Percentiles rank a stretch among this genome's conserved stretches.
phyloP scores from a whole-genome alignment of 1,140 invertebrate species.

The Centruroides vittatus region DNA sequence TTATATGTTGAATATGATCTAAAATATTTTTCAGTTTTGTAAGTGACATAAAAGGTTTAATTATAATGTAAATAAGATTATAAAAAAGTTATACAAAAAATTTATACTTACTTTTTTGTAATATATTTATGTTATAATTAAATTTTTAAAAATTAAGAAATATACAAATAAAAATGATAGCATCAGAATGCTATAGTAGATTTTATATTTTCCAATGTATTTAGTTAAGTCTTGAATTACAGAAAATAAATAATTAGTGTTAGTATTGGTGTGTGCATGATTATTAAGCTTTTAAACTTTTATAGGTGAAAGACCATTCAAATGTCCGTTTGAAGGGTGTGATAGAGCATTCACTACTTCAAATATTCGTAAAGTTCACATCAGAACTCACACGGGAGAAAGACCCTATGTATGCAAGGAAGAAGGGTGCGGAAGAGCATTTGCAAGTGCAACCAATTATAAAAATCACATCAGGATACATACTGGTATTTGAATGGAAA shows the following conservation, averaged over 20 bases:
- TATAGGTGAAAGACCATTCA: slow-evolving; percentile 47
- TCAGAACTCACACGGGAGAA: slow-evolving; percentile 35
- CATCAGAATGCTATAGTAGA: too few relatives aligned
- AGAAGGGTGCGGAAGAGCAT: slow-evolving; percentile 30
- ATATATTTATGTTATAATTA: too few relatives aligned
- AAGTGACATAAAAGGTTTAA: not conserved
- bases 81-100: not conserved
- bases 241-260: not conserved
- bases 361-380: slow-evolving; percentile 52
- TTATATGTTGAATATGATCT: not conserved
- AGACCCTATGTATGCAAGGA: slow-evolving; percentile 32
- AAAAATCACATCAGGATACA: slow-evolving; percentile 43
- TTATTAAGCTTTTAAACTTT: too few relatives aligned
- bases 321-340: slow-evolving; percentile 46
- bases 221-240: not conserved
- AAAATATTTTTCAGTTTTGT: not conserved
- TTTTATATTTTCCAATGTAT: too few relatives aligned
- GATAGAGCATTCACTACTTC: slow-evolving; percentile 53
- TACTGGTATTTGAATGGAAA: slow-evolving; percentile 5
- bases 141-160: too few relatives aligned
- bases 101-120: not conserved
- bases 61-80: not conserved
- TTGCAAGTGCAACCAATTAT: slow-evolving; percentile 54
- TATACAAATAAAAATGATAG: too few relatives aligned
- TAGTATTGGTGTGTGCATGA: not conserved